Conservation (phyloP, 2,797 vertebrate species). For the Monodelphis domestica region DNA sequence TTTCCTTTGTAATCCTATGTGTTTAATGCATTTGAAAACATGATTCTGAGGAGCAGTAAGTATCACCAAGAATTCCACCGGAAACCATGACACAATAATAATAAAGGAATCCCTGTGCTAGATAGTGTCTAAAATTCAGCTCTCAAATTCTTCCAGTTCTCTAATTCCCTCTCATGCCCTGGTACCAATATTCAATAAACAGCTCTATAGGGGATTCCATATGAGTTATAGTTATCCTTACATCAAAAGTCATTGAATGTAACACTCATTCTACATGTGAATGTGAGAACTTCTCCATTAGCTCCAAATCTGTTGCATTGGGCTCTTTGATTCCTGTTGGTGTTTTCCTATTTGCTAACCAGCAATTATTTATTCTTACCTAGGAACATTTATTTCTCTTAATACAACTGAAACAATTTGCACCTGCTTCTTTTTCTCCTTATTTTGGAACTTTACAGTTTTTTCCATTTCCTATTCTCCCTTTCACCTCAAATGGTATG, state of each 20-base stretch:
- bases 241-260: not conserved
- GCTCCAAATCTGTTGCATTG: not conserved
- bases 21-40: not conserved
- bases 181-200: not conserved
- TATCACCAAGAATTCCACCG: not conserved
- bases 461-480: conserved; percentile 2
- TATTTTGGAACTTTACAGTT: not conserved
- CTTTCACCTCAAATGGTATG: conserved; percentile 15
- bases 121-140: not conserved
- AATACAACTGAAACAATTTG: not conserved
- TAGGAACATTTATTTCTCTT: not conserved
- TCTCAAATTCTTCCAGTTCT: not conserved
- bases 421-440: not conserved
- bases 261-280: not conserved
- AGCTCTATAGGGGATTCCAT: not conserved
- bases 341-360: not conserved
- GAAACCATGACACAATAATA: not conserved
- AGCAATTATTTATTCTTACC: not conserved
- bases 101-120: not conserved
- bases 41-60: not conserved
- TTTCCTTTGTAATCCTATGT: not conserved
- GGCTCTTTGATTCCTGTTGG: not conserved
- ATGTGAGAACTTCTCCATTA: not conserved
- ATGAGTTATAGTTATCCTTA: not conserved
- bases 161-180: not conserved